A percentile compares a stretch with the other conserved stretches of the same genome.
Evolutionary conservation across 2,888 invertebrate genomes (phyloP).

Genomic region (Neoascia interrupta): DNA sequence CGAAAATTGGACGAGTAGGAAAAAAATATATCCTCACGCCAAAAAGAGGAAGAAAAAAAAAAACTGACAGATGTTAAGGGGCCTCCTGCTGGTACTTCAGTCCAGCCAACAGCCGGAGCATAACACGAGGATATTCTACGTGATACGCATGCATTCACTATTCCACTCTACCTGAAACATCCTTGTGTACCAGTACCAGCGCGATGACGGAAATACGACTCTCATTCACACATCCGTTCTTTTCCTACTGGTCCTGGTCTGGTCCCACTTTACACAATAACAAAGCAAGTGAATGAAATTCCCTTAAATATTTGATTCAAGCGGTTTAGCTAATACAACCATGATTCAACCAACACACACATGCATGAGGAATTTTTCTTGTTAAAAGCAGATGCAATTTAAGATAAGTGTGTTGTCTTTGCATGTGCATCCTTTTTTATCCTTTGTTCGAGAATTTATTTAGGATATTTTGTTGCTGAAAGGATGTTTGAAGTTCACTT

Average conservation of each 20-base stretch:
- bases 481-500: too few species aligned
- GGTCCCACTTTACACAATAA: neutral
- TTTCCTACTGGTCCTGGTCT: neutral
- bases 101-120: conserved; percentile 57
- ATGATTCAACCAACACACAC: conserved; percentile 10
- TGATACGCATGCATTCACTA: conserved; percentile 20
- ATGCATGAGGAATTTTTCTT: conserved; percentile 3
- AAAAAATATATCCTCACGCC: conserved; percentile 61
- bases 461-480: too few species aligned
- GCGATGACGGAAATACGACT: conserved; percentile 43
- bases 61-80: conserved; percentile 58
- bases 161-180: conserved; percentile 35
- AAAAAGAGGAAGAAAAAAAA: conserved; percentile 41
- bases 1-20: too few species aligned
- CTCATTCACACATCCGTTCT: conserved; percentile 47
- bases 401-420: conserved; percentile 19
- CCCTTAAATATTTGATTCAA: conserved; percentile 8
- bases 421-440: conserved; percentile 18
- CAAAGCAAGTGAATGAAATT: conserved; percentile 62
- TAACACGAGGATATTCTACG: conserved; percentile 65
- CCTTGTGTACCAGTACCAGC: neutral
- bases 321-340: neutral
- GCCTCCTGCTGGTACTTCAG: conserved; percentile 65
- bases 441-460: too few species aligned
- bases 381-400: conserved; percentile 59